Evolutionary conservation across 2,113 vertebrate genomes (phyloP), one percentile per base, ranked within the genome.

Genomic region (Toxotes jaculatrix): DNA sequence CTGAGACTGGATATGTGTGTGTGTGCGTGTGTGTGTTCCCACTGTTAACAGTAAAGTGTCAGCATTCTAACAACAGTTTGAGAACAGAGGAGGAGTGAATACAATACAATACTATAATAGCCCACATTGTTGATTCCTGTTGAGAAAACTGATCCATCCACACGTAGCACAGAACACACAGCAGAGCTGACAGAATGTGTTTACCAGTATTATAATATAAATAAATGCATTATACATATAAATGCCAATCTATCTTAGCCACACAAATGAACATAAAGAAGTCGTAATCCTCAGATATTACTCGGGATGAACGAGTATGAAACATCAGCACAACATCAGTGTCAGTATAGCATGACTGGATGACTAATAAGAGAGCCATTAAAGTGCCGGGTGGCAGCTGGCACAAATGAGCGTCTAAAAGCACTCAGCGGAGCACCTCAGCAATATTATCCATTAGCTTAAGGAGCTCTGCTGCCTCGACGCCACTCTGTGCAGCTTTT

Each of bases 381-480:
- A 82, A 73, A 82, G 81, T 49, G 73, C 66, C 27, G 45, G 63
- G 67, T 61, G 80, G 78, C 86, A 87, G 80, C 75, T 63, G 32
- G 74, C 82, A 88, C 71, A 86, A 88, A 90, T 82, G 78, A 87
- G 76, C 14, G 12, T 82, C 85, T 88, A 85, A 86, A 89, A 81
- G 80, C 87, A 82, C 83, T 92, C 79, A 13, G 83, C 5, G 64
- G 79, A 85, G 83, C 85, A 88, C 62, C 81, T 73, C 64, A 31
- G 86, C 74, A 59, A 79, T 83, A 87, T 85, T 60, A 83, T 59
- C 82, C 80, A 90, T 88, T 83, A 86, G 79, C 75, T 78, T 82
- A 69, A 88, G 87, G 68, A 87, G 84, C 74, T 71, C 59, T 84
- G 82, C 65, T 81, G 70, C 82, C 32, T 31, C 47, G 56, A 67